phyloP scores from a whole-genome alignment of 2,113 vertebrate species.

The Lynx canadensis region DNA sequence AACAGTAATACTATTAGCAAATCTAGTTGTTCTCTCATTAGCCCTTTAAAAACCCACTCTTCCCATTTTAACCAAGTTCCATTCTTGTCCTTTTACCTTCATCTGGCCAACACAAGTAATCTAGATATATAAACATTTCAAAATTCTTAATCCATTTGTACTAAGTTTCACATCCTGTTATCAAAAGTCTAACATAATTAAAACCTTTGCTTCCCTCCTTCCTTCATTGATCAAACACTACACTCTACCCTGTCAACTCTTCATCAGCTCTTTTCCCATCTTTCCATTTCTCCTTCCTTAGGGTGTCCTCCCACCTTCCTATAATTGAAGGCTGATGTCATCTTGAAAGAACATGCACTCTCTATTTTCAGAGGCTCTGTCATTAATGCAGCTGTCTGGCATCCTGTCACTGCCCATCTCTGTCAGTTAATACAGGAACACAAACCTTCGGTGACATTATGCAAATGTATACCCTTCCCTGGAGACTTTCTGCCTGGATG shows the following conservation, averaged over 20 bases:
- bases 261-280: background rate
- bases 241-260: background rate
- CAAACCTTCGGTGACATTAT: slow-evolving; percentile 71
- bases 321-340: slow-evolving; percentile 72
- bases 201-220: background rate
- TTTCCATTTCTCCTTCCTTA: background rate
- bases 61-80: background rate
- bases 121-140: background rate
- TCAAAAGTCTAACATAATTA: slow-evolving; percentile 18
- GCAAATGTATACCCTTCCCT: slow-evolving; percentile 71
- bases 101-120: background rate
- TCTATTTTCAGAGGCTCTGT: slow-evolving; percentile 71
- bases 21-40: background rate
- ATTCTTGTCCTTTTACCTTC: background rate
- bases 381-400: slow-evolving; percentile 61
- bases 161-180: background rate
- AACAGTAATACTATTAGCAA: background rate
- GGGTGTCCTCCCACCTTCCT: background rate
- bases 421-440: slow-evolving; percentile 67
- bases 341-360: slow-evolving; percentile 22
- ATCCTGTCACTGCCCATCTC: slow-evolving; percentile 58
- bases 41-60: background rate
- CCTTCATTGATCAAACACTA: background rate
- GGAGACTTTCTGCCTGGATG: slow-evolving; percentile 65
- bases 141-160: background rate